Evolutionary conservation across 2,888 invertebrate genomes (phyloP).

Genomic region (Scotopteryx bipunctaria): DNA sequence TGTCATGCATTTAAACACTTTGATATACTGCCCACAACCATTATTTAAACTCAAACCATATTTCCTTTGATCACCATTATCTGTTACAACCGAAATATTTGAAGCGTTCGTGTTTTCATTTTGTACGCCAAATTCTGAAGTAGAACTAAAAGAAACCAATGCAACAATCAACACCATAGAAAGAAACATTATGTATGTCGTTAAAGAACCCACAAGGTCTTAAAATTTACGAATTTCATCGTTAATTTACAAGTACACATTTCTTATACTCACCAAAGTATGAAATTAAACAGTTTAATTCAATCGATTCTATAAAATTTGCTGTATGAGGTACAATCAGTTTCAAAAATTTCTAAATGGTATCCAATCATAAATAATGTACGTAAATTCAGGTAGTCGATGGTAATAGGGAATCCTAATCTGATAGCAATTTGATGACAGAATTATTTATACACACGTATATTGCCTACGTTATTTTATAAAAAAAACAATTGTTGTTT

Average conservation of each 20-base stretch:
- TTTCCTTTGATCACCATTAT: conserved; percentile 51
- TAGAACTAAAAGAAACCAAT: conserved; percentile 1
- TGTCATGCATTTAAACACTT: conserved; percentile 65
- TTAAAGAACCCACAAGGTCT: neutral
- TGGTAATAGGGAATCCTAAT: too few relatives aligned
- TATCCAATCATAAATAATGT: too few relatives aligned
- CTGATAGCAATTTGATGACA: too few relatives aligned
- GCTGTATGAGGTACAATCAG: too few relatives aligned
- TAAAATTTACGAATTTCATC: neutral
- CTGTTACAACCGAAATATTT: conserved; percentile 5
- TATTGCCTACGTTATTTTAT: too few relatives aligned
- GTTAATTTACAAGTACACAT: neutral
- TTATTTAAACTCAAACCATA: conserved; percentile 61
- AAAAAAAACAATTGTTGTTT: too few relatives aligned
- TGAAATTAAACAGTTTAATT: conserved; percentile 2
- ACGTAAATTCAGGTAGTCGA: too few relatives aligned
- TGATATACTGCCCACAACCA: conserved; percentile 52
- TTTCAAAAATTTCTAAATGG: too few relatives aligned
- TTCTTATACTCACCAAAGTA: neutral
- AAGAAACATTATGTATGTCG: conserved; percentile 8
- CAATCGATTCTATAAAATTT: conserved; percentile 4
- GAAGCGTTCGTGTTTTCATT: neutral
- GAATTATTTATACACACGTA: too few relatives aligned
- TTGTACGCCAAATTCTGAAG: neutral
- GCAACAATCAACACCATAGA: conserved; percentile 4